Conservation (phyloP, 2,113 vertebrate species). For the Gnathochromis pfefferi region DNA sequence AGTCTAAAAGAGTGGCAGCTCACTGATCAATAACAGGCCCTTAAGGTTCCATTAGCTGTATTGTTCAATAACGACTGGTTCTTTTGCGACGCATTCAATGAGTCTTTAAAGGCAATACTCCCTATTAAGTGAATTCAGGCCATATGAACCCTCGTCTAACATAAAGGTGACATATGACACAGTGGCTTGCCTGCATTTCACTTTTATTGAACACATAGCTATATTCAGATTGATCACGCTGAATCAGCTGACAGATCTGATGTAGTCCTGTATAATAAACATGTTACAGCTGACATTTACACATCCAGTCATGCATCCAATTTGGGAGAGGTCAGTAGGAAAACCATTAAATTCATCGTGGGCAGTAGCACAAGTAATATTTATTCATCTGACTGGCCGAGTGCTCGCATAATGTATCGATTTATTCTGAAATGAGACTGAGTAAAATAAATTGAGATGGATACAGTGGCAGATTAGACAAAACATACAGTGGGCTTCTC, state of each 20-base stretch:
- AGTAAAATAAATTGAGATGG: neutral
- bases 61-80: conserved; percentile 33
- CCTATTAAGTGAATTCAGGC: neutral
- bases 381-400: neutral
- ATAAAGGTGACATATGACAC: neutral
- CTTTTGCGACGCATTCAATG: conserved; percentile 24
- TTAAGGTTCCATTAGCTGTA: conserved; percentile 44
- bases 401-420: neutral
- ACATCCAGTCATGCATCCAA: neutral
- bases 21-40: conserved; percentile 34
- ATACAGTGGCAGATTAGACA: neutral
- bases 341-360: neutral
- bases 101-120: neutral
- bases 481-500: neutral
- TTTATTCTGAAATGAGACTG: neutral
- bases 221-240: neutral
- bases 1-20: conserved; percentile 19
- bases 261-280: neutral
- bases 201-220: neutral
- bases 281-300: neutral
- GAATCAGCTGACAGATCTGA: neutral
- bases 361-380: neutral
- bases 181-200: neutral
- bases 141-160: neutral
- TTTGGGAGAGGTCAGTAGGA: neutral